Evolutionary conservation across 2,797 vertebrate genomes (phyloP).

Genomic region (Artibeus jamaicensis): DNA sequence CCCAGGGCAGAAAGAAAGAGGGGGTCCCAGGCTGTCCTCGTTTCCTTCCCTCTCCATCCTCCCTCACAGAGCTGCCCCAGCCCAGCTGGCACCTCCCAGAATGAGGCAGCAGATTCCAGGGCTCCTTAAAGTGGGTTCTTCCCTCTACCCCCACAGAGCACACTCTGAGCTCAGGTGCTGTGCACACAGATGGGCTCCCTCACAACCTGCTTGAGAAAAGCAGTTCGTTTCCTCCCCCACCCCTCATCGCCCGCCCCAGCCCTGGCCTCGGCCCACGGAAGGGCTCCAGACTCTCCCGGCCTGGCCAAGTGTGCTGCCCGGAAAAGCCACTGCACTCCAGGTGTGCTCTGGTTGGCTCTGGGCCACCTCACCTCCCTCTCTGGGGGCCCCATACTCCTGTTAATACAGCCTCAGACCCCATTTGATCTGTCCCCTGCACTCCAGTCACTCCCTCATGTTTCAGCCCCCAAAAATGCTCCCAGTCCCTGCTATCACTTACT

Average conservation of each 20-base stretch:
- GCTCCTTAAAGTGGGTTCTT: neutral
- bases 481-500: neutral
- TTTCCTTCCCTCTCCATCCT: neutral
- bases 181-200: neutral
- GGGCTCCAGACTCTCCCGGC: neutral
- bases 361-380: neutral
- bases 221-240: neutral
- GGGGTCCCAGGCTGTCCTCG: no score
- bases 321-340: neutral
- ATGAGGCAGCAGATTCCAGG: neutral
- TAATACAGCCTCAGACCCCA: neutral
- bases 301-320: neutral
- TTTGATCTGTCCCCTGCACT: neutral
- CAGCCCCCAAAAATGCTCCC: neutral
- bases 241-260: neutral
- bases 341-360: neutral
- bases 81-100: neutral
- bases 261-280: neutral
- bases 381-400: neutral
- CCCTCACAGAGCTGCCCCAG: neutral
- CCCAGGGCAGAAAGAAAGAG: neutral
- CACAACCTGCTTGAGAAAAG: neutral
- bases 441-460: neutral
- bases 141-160: neutral
- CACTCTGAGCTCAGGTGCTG: neutral